phyloP scores from a whole-genome alignment of 2,113 vertebrate genomes.

The Ovis canadensis region DNA sequence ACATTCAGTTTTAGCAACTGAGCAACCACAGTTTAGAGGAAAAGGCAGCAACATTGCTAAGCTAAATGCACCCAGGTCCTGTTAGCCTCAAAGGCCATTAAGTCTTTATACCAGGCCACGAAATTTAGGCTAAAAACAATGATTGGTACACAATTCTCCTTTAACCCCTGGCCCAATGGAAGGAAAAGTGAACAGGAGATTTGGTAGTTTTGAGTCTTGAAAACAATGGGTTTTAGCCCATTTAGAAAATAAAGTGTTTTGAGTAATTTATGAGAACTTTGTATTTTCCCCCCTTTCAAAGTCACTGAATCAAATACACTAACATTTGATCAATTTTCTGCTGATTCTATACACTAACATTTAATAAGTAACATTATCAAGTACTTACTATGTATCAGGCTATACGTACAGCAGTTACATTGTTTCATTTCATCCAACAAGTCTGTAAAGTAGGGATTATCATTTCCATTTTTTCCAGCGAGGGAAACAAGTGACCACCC shows the following conservation, averaged over 20 bases:
- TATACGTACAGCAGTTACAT: neutral
- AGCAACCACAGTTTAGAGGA: neutral
- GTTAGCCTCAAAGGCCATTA: neutral
- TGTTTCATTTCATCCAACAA: neutral
- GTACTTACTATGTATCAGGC: neutral
- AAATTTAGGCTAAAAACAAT: neutral
- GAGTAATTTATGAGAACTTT: neutral
- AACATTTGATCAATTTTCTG: neutral
- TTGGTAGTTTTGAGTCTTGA: constrained; percentile 15
- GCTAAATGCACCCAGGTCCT: neutral
- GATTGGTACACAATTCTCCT: neutral
- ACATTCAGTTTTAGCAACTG: neutral
- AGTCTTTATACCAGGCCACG: neutral
- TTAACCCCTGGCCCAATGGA: constrained; percentile 4
- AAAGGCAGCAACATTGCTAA: neutral
- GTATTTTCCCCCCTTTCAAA: neutral
- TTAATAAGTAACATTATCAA: neutral
- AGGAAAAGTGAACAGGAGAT: neutral
- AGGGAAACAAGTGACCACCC: neutral
- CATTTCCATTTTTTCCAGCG: neutral
- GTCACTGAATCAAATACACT: neutral
- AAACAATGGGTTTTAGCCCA: neutral
- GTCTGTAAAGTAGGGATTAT: neutral
- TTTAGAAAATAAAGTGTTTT: neutral
- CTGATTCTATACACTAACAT: neutral